Evolutionary conservation across 2,113 vertebrate genomes (phyloP).

Genomic region (Artemisiospiza belli): DNA sequence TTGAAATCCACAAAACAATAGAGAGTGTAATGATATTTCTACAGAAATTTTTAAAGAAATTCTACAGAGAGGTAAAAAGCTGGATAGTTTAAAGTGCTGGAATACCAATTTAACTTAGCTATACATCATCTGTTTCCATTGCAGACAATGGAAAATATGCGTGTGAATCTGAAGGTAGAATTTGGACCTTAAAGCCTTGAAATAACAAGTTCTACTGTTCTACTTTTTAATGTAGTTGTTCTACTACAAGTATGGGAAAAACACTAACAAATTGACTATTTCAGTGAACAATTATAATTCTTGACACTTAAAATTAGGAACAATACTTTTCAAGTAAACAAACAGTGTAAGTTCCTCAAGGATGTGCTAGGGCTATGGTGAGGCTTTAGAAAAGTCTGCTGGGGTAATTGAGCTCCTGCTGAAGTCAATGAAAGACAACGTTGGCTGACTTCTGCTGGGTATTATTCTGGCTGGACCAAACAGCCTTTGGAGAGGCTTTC

Average conservation of each 20-base stretch:
- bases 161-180: not conserved
- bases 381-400: not conserved
- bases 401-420: not conserved
- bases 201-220: not conserved
- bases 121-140: not conserved
- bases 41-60: not conserved
- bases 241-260: not conserved
- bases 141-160: not conserved
- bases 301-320: not conserved
- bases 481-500: not conserved
- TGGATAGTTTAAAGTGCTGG: not conserved
- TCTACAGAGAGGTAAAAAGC: not conserved
- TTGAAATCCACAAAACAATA: not conserved
- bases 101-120: not conserved
- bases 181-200: not conserved
- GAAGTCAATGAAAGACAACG: not conserved
- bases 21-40: not conserved
- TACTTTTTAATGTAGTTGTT: not conserved
- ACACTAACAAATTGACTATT: not conserved
- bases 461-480: not conserved
- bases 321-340: not conserved
- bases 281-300: not conserved
- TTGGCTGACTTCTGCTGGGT: not conserved
- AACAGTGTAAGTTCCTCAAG: not conserved
- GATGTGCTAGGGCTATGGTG: not conserved